These are phyloP conservation scores for Falco biarmicus DNA, from an alignment of 2,797 vertebrate genomes.

Conservation along the genomic window DNA sequence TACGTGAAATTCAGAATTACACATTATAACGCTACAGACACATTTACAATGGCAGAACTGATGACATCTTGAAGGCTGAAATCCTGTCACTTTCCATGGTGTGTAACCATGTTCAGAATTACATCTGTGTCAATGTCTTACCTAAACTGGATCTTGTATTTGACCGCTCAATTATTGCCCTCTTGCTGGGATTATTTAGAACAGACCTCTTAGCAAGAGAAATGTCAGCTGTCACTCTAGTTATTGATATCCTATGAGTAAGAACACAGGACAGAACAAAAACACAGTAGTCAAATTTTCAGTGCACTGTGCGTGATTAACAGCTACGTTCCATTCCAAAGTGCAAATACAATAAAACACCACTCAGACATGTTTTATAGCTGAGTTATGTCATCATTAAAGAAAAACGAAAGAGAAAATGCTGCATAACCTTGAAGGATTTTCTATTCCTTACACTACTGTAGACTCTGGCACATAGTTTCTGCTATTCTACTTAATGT, in stretches of 20 bases:
- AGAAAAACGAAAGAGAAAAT: not conserved
- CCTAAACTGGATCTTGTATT: constrained; percentile 97
- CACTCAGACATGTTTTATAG: not conserved
- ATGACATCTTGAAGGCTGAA: not conserved
- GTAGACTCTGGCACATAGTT: not conserved
- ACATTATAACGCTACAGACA: not conserved
- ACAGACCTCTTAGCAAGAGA: constrained; percentile 98
- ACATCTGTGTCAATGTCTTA: constrained; percentile 71
- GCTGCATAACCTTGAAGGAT: not conserved
- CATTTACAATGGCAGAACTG: not conserved
- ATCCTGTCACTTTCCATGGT: not conserved
- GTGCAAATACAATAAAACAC: not conserved
- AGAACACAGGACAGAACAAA: constrained; percentile 69
- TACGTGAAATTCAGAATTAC: not conserved
- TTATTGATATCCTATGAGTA: constrained; percentile 93
- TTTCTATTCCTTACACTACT: not conserved
- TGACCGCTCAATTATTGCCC: constrained; percentile 97
- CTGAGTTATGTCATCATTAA: not conserved
- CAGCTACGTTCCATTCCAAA: constrained; percentile 11
- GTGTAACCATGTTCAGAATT: not conserved
- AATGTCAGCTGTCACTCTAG: constrained; percentile 98
- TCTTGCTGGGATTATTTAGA: constrained; percentile 98
- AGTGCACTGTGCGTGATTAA: not conserved
- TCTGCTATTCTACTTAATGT: not conserved
- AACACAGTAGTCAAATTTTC: constrained; percentile 1